A percentile compares a stretch with the other conserved stretches of the same genome.
These are phyloP conservation scores for Rambutsinella grinnellia DNA, from an alignment of 2,888 invertebrate genomes.

Conservation along the genomic window DNA sequence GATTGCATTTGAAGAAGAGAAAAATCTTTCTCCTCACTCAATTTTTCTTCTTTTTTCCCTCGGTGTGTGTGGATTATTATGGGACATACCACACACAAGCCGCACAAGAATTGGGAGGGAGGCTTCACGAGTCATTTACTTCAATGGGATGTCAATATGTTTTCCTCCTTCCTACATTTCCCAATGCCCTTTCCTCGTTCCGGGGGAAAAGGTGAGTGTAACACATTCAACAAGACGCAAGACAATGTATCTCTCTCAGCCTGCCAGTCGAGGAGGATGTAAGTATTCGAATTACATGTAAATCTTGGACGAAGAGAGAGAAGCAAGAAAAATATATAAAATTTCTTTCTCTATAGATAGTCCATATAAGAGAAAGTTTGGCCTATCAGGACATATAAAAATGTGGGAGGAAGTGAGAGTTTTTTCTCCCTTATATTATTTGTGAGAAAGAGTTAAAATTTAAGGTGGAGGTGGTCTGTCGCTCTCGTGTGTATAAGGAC, in stretches of 20 bases:
- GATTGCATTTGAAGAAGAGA: neutral
- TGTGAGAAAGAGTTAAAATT: neutral
- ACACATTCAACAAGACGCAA: neutral
- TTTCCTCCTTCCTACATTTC: slow-evolving; percentile 18
- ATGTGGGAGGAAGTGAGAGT: too few species aligned
- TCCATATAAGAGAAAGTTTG: too few species aligned
- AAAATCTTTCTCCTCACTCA: slow-evolving; percentile 14
- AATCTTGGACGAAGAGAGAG: neutral
- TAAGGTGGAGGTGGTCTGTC: neutral
- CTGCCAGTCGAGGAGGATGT: neutral
- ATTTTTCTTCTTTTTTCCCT: slow-evolving; percentile 14
- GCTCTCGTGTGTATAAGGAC: too few species aligned
- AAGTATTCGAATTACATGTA: neutral
- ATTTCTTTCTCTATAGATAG: too few species aligned
- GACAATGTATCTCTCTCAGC: slow-evolving; percentile 22
- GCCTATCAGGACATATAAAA: too few species aligned
- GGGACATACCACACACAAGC: slow-evolving; percentile 20
- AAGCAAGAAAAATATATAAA: neutral
- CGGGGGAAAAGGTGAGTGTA: neutral
- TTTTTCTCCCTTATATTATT: too few species aligned
- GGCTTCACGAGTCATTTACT: slow-evolving; percentile 59
- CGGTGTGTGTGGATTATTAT: slow-evolving; percentile 22
- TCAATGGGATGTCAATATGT: slow-evolving; percentile 46
- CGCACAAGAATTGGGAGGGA: slow-evolving; percentile 14
- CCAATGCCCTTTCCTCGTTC: slow-evolving; percentile 10